A percentile compares a stretch with the other conserved stretches of the same genome.
Evolutionary conservation across 2,888 invertebrate species (phyloP).

Genomic region (Pseudococcus jackbeardsleyi): DNA sequence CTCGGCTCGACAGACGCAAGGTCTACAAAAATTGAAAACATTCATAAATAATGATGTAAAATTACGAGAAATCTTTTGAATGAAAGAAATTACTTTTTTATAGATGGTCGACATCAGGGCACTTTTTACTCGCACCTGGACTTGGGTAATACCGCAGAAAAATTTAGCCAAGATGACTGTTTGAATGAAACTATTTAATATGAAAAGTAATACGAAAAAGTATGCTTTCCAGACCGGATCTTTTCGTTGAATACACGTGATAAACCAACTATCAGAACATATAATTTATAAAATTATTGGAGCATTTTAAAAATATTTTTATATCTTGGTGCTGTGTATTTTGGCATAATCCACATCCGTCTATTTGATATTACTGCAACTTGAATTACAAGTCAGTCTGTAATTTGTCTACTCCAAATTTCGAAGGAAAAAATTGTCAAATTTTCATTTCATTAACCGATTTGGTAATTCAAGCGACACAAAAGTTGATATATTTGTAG

Average conservation of each 20-base stretch:
- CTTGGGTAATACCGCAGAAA: conserved; percentile 72
- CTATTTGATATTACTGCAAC: not conserved
- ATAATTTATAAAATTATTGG: not conserved
- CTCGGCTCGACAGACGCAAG: conserved; percentile 70
- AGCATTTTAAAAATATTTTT: not conserved
- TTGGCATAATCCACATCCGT: too few relatives aligned
- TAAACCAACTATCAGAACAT: not conserved
- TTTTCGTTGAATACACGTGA: conserved; percentile 67
- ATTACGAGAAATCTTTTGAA: not conserved
- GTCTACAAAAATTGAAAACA: conserved; percentile 67
- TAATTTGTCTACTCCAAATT: not conserved
- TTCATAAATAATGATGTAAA: not conserved
- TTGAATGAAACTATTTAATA: conserved; percentile 72
- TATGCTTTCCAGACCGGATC: conserved; percentile 74
- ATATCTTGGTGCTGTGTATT: too few relatives aligned
- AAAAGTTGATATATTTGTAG: not conserved
- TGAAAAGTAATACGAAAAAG: conserved; percentile 73
- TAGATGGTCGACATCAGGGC: conserved; percentile 74
- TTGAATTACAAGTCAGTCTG: not conserved
- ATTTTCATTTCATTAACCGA: too few relatives aligned
- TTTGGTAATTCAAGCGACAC: too few relatives aligned
- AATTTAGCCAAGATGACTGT: conserved; percentile 74
- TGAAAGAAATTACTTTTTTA: conserved; percentile 70
- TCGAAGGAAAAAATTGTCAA: not conserved
- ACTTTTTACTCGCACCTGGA: conserved; percentile 74